Percentiles rank a stretch among this genome's conserved stretches.
phyloP scores from a whole-genome alignment of 2,113 vertebrate genomes.

The Syrrhaptes paradoxus region DNA sequence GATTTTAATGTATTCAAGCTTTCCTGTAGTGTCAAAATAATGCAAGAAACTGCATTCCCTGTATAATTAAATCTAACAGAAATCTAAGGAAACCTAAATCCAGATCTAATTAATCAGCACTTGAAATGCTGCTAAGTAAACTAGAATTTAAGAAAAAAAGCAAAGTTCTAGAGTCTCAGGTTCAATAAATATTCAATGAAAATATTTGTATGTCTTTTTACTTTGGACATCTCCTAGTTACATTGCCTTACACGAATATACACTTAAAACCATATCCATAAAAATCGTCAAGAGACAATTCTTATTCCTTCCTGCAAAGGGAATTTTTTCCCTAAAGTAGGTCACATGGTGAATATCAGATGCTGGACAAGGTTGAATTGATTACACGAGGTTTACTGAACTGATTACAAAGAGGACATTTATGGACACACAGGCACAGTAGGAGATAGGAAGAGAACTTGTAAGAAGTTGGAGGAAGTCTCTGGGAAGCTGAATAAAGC shows the following conservation, averaged over 20 bases:
- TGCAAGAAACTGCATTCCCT: neutral
- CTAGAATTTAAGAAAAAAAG: neutral
- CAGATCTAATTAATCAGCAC: neutral
- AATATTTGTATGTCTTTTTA: neutral
- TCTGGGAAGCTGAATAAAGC: neutral
- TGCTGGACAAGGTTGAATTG: neutral
- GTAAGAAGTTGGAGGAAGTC: neutral
- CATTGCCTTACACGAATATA: neutral
- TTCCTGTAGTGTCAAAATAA: neutral
- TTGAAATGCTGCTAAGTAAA: slow-evolving; percentile 12
- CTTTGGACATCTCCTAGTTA: neutral
- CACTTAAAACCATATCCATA: neutral
- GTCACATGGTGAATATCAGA: neutral
- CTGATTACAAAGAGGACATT: neutral
- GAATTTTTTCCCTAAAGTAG: neutral
- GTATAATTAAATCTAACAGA: slow-evolving; percentile 45
- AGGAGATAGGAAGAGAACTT: neutral
- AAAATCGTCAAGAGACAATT: neutral
- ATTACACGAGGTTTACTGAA: neutral
- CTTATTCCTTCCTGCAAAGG: neutral
- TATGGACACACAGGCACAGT: neutral
- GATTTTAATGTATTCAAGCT: neutral
- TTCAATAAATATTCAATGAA: neutral
- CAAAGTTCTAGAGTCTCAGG: neutral
- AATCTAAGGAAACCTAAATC: neutral